Evolutionary conservation across 2,797 vertebrate species (phyloP), one percentile per base, ranked within the genome.

Genomic region (Cirrhinus molitorella): DNA sequence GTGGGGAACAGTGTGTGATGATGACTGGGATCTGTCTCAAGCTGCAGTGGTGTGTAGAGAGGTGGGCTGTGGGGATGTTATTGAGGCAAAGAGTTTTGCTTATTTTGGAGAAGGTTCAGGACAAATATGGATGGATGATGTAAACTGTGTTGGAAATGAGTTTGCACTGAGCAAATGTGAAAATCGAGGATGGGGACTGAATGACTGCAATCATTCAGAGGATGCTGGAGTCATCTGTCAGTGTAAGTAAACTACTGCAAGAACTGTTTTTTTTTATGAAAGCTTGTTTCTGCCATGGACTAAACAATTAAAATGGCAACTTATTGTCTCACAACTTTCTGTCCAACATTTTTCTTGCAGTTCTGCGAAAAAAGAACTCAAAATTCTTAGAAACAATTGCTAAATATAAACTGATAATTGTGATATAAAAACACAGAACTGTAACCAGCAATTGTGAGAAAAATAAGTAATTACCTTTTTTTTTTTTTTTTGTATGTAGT

Each of bases 201-300:
- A 47, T 47, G 2, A 47, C 68, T 72, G 67, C 9, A 1, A 11
- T 25, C n/a, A 70, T 49, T 17, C n/a, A 28, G 14, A 72, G 23
- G 68, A 28, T 47, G 68, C 16, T 49, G 68, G 68, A 72, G 68
- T 72, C 23, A 5, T 72, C 68, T 72, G 68, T 71, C 68, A 71
- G 40, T 1, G 45, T 49, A 17, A 67, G 47, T 65, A 21, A 71
- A 25, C 14, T 5, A 25, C 11, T 59, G 55, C 11, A 25, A 59
- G 12, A 59, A 59, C 5, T 23, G n/a, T 4, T 57, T 57, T 4
- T 57, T 57, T 23, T 16, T 3, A 61, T 16, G 2, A 14, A 25
- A 61, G 23, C 2, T 61, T 25, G 23, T 25, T 61, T 59, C 57
- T 1, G 57, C 23, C 57, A 59, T 28, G 57, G 12, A 2, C 12